Evolutionary conservation across 2,113 vertebrate genomes (phyloP).

Genomic region (Podilymbus podiceps): DNA sequence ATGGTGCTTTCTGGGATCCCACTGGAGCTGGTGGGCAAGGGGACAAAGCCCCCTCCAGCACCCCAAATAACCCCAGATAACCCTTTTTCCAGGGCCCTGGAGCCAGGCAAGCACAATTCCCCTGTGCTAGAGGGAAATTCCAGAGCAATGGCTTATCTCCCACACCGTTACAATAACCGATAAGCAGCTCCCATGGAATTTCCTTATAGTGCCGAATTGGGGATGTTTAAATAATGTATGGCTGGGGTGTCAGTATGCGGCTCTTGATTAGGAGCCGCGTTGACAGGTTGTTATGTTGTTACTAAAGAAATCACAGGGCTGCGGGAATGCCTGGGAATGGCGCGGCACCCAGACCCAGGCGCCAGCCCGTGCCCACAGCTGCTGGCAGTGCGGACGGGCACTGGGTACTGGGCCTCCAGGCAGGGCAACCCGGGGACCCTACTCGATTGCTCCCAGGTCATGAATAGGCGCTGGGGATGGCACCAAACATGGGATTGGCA

Average conservation of each 20-base stretch:
- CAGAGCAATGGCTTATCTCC: neutral
- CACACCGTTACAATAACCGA: rapidly evolving
- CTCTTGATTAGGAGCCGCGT: neutral
- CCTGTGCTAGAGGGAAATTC: neutral
- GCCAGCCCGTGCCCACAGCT: neutral
- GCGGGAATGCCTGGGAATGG: neutral
- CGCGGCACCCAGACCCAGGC: neutral
- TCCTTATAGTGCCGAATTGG: neutral
- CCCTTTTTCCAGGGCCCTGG: neutral
- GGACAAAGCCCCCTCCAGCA: neutral
- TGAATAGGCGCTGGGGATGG: neutral
- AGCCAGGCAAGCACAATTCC: neutral
- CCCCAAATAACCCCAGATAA: neutral
- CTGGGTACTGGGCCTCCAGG: rapidly evolving
- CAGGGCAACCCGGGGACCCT: neutral
- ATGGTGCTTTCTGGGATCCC: neutral
- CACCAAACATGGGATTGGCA: rapidly evolving
- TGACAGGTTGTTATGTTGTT: slow-evolving; percentile 14
- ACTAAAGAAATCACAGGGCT: neutral
- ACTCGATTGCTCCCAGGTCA: rapidly evolving
- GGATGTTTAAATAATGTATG: neutral
- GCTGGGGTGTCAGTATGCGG: neutral
- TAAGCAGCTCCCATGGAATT: slow-evolving; percentile 39
- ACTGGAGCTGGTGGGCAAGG: neutral
- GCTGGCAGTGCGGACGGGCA: rapidly evolving